Conservation (phyloP, 2,888 invertebrate genomes). For the Bellardia pandia region DNA sequence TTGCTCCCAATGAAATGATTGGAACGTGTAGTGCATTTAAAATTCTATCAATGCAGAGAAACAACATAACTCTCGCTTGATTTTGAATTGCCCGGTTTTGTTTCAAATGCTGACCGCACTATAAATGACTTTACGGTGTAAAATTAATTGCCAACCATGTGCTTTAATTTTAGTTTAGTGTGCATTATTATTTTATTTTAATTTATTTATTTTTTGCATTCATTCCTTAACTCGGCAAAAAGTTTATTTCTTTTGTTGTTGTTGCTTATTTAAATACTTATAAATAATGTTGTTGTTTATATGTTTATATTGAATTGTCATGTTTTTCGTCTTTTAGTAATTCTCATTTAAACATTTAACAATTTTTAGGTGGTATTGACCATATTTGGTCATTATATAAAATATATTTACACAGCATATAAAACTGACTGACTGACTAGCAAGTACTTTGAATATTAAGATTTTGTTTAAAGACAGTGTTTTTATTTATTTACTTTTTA, state of each 20-base stretch:
- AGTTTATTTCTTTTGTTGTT: slow-evolving; percentile 48
- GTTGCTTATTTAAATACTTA: slow-evolving; percentile 41
- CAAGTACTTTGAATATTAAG: slow-evolving; percentile 29
- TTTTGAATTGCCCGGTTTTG: slow-evolving; percentile 9
- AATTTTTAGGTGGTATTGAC: slow-evolving; percentile 63
- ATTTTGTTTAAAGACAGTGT: slow-evolving; percentile 9
- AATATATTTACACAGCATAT: slow-evolving; percentile 16
- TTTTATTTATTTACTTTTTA: background rate
- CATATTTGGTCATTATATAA: slow-evolving; percentile 65
- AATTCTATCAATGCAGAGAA: slow-evolving; percentile 20
- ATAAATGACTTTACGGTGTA: slow-evolving; percentile 58
- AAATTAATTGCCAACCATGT: slow-evolving; percentile 63
- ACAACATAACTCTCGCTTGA: slow-evolving; percentile 17
- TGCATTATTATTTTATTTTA: slow-evolving; percentile 41
- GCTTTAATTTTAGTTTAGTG: slow-evolving; percentile 45
- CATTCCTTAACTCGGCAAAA: slow-evolving; percentile 48
- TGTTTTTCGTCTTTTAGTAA: slow-evolving; percentile 49
- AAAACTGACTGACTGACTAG: slow-evolving; percentile 1
- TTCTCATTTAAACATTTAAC: slow-evolving; percentile 59
- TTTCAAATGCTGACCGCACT: slow-evolving; percentile 26
- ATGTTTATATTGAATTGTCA: slow-evolving; percentile 64
- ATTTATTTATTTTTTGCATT: slow-evolving; percentile 33
- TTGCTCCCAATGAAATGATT: slow-evolving; percentile 33
- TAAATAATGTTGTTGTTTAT: slow-evolving; percentile 36
- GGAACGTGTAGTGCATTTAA: slow-evolving; percentile 38